Evolutionary conservation across 2,113 vertebrate species (phyloP).

Genomic region (Xiphophorus maculatus): DNA sequence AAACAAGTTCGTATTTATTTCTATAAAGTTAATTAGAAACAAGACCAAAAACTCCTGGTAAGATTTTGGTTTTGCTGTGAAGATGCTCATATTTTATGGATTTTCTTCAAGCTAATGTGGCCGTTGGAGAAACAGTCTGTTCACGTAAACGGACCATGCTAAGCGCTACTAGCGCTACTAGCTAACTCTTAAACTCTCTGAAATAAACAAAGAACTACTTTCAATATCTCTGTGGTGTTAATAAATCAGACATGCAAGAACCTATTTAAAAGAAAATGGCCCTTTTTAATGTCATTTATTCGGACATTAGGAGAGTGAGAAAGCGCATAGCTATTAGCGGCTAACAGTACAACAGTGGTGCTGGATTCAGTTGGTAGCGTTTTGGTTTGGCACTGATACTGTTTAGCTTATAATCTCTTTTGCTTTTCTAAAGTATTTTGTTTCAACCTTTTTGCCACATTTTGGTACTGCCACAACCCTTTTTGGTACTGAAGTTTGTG

Average conservation of each 20-base stretch:
- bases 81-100: too few species aligned
- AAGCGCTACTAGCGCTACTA: too few species aligned
- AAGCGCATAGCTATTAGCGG: too few species aligned
- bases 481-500: neutral
- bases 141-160: neutral
- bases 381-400: neutral
- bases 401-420: neutral
- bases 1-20: too few species aligned
- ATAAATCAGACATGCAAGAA: neutral
- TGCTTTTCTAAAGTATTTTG: neutral
- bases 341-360: neutral
- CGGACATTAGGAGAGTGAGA: too few species aligned
- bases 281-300: neutral
- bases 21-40: too few species aligned
- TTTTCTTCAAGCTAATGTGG: too few species aligned
- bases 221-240: too few species aligned
- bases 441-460: neutral
- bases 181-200: neutral
- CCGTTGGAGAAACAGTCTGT: neutral
- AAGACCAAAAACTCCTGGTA: too few species aligned
- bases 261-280: neutral
- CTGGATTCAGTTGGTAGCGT: too few species aligned
- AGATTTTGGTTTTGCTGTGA: too few species aligned
- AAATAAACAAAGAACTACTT: too few species aligned
- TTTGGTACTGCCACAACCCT: neutral